Conservation (phyloP, 2,797 vertebrate genomes). For the Coccyzus lansbergi region DNA sequence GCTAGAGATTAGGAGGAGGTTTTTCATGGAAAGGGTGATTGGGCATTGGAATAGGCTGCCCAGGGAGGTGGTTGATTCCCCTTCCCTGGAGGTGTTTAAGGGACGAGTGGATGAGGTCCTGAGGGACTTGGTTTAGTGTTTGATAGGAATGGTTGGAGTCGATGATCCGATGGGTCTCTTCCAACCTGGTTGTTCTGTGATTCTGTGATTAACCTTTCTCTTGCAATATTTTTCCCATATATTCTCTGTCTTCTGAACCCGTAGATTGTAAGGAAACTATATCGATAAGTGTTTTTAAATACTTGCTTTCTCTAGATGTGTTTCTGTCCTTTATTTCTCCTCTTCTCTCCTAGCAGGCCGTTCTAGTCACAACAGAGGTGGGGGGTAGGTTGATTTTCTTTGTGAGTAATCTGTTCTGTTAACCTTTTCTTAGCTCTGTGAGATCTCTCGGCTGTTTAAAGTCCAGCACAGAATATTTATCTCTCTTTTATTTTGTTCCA, state of each 20-base stretch:
- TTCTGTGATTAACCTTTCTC: not conserved
- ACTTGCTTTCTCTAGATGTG: not conserved
- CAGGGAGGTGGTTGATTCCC: too few relatives aligned
- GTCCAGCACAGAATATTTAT: not conserved
- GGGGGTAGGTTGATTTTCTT: not conserved
- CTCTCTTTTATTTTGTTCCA: conserved; percentile 62
- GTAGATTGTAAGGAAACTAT: not conserved
- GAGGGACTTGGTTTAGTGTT: too few relatives aligned
- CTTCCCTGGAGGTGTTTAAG: too few relatives aligned
- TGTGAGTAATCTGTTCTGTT: not conserved
- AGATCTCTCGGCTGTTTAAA: not conserved
- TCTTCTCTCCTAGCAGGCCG: not conserved
- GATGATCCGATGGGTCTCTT: too few relatives aligned
- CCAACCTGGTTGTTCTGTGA: too few relatives aligned
- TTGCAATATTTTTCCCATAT: not conserved
- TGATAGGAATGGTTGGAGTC: too few relatives aligned
- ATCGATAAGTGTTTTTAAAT: not conserved
- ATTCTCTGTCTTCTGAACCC: not conserved
- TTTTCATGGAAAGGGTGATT: too few relatives aligned
- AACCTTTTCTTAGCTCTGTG: not conserved
- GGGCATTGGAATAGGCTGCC: too few relatives aligned
- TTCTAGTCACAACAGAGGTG: not conserved
- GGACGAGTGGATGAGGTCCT: too few relatives aligned
- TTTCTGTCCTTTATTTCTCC: not conserved
- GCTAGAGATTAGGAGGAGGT: too few relatives aligned